A percentile compares a stretch with the other conserved stretches of the same genome.
These are phyloP conservation scores for Lasioglossum vierecki DNA, from an alignment of 2,888 invertebrate species.

Conservation along the genomic window DNA sequence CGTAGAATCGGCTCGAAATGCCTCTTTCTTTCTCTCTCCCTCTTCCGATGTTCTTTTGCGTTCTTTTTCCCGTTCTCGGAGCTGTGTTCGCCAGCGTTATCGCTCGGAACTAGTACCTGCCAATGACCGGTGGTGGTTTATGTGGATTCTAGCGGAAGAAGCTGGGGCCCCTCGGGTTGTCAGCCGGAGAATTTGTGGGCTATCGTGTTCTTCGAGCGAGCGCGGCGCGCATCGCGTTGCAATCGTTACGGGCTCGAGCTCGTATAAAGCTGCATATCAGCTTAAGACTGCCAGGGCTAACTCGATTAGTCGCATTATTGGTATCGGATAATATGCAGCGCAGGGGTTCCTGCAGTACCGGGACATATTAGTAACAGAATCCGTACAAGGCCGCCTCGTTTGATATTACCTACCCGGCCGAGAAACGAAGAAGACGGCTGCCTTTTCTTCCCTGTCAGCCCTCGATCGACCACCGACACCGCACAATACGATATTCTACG, in stretches of 20 bases:
- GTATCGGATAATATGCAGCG: conserved; percentile 84
- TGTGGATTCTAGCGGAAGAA: conserved; percentile 12
- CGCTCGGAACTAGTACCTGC: conserved; percentile 55
- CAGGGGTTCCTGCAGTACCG: conserved; percentile 80
- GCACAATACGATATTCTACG: background rate
- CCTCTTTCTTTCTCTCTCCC: background rate
- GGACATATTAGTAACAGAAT: conserved; percentile 83
- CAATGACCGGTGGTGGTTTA: conserved; percentile 26
- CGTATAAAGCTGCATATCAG: conserved; percentile 83
- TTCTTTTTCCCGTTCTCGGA: background rate
- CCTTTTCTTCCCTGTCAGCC: conserved; percentile 38
- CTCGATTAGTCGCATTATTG: conserved; percentile 84
- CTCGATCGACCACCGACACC: background rate
- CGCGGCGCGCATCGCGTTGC: conserved; percentile 37
- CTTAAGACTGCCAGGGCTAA: conserved; percentile 81
- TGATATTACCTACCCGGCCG: conserved; percentile 81
- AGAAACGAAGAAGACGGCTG: conserved; percentile 40
- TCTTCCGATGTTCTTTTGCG: background rate
- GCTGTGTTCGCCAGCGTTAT: conserved; percentile 2
- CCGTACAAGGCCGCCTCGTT: conserved; percentile 83
- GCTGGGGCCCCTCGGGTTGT: conserved; percentile 6
- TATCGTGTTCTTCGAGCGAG: conserved; percentile 3
- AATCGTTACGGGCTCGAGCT: conserved; percentile 71
- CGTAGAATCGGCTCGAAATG: background rate
- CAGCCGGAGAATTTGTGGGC: conserved; percentile 14